These are phyloP conservation scores for Caranx melampygus DNA, from an alignment of 2,113 vertebrate genomes.

Conservation along the genomic window DNA sequence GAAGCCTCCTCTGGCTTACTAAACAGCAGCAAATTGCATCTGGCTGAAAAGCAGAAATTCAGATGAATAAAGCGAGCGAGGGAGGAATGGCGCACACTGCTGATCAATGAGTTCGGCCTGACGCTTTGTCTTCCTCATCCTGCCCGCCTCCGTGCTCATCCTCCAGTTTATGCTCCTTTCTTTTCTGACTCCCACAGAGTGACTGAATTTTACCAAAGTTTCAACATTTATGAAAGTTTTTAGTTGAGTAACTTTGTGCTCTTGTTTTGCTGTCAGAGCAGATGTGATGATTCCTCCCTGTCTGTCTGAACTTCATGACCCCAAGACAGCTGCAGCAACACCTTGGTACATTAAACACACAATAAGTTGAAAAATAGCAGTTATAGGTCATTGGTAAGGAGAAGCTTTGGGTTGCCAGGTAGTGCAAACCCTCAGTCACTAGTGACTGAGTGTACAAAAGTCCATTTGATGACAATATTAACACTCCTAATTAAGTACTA, in stretches of 20 bases:
- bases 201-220: slow-evolving; percentile 44
- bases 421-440: too few relatives aligned
- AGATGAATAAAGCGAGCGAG: slow-evolving; percentile 54
- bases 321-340: neutral
- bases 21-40: slow-evolving; percentile 41
- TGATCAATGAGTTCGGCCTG: slow-evolving; percentile 61
- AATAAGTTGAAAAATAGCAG: neutral
- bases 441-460: too few relatives aligned
- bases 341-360: neutral
- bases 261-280: neutral
- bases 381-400: too few relatives aligned
- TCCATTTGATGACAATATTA: too few relatives aligned
- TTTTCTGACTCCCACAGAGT: slow-evolving; percentile 48
- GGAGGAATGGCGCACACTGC: slow-evolving; percentile 49
- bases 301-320: neutral
- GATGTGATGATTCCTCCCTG: slow-evolving; percentile 18
- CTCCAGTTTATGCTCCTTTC: slow-evolving; percentile 23
- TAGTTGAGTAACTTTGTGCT: slow-evolving; percentile 21
- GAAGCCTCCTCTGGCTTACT: slow-evolving; percentile 56
- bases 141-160: slow-evolving; percentile 47
- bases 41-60: slow-evolving; percentile 49
- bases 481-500: neutral
- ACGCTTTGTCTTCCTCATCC: slow-evolving; percentile 65
- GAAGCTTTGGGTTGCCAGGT: too few relatives aligned
- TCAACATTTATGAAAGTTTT: slow-evolving; percentile 38